Evolutionary conservation across 2,113 vertebrate species (phyloP), one percentile per base, ranked within the genome.

Genomic region (Xenopus laevis): DNA sequence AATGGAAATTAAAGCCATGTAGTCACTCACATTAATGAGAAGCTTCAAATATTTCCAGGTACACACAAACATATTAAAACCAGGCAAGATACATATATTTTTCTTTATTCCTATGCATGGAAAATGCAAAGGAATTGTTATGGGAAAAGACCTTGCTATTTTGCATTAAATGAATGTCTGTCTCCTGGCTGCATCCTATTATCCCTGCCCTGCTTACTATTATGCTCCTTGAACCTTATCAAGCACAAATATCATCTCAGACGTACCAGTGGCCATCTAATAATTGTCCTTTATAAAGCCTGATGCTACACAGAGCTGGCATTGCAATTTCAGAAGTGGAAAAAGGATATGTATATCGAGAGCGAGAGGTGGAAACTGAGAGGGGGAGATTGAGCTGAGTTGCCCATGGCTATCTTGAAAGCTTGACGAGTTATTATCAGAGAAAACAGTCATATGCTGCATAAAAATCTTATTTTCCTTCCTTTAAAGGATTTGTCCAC

Each of bases 241-340:
- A 71, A 68, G 73, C 71, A 83, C 82, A 81, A 85, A 86, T 89
- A 92, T 93, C 91, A 90, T 79, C 73, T 75, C 83, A 87, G 87
- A 88, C 85, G 82, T 82, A 82, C 83, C 84, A 88, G 82, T 82
- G 82, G 86, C 87, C 86, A 84, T 83, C 82, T 86, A 91, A 90
- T 93, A 93, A 93, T 92, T 92, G 90, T 93, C 87, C 90, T 86
- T 88, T 89, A 89, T 89, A 91, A 86, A 86, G 88, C 89, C 91
- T 87, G 89, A 90, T 90, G 92, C 87, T 87, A 92, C 89, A 91
- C 90, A 90, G 88, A 91, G 91, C 89, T 86, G 88, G 91, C 89
- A 89, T 91, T 86, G 87, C 90, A 91, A 92, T 92, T 89, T 92
- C 85, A 86, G 90, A 92, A 91, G 66, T 68, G 30, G 60, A 9